phyloP scores from a whole-genome alignment of 1,140 invertebrate species.

The Cotesia typhae region DNA sequence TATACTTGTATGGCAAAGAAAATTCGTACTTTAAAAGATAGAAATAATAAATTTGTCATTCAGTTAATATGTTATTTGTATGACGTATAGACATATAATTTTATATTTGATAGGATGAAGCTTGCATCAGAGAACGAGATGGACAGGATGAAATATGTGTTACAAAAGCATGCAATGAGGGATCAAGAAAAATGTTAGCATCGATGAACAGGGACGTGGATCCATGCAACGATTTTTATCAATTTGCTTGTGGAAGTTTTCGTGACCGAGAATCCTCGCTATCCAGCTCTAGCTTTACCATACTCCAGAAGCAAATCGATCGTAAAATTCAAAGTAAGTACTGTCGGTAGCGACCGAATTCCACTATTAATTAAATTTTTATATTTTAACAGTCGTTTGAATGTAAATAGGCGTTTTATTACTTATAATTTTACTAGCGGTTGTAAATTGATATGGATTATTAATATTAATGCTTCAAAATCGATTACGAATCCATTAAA shows the following conservation, averaged over 20 bases:
- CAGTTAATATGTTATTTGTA: not conserved
- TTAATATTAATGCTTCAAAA: not conserved
- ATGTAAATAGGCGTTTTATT: slow-evolving; percentile 6
- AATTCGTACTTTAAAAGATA: no score
- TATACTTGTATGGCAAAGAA: no score
- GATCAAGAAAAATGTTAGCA: slow-evolving; percentile 58
- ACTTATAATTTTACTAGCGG: not conserved
- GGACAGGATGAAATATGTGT: slow-evolving; percentile 57
- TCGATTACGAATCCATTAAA: no score
- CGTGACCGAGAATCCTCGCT: slow-evolving; percentile 53
- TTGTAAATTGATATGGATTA: not conserved
- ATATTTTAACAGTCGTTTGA: not conserved
- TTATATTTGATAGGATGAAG: slow-evolving; percentile 49
- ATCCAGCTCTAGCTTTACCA: slow-evolving; percentile 56
- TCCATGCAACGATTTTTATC: slow-evolving; percentile 77
- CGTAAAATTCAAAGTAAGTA: slow-evolving; percentile 58
- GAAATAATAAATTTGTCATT: no score
- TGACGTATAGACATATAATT: not conserved
- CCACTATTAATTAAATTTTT: not conserved
- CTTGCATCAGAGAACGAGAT: slow-evolving; percentile 54
- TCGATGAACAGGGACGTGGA: slow-evolving; percentile 62
- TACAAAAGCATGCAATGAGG: slow-evolving; percentile 56
- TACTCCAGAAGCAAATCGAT: slow-evolving; percentile 60
- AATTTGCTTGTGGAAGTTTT: slow-evolving; percentile 73
- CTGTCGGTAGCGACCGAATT: slow-evolving; percentile 10